Conservation (phyloP, 2,888 invertebrate species). For the Temnothorax unifasciatus region DNA sequence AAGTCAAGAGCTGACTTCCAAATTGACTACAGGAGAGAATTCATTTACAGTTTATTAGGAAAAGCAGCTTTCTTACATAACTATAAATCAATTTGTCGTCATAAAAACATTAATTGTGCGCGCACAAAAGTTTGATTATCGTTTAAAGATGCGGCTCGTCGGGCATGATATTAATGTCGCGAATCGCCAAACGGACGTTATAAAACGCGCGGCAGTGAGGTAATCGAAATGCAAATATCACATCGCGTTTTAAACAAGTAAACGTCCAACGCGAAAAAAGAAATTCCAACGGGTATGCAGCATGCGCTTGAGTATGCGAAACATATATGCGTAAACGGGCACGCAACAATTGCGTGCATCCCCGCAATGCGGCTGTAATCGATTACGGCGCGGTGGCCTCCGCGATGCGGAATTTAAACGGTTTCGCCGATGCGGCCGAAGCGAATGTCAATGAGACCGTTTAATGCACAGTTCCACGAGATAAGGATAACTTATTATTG, state of each 20-base stretch:
- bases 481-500: conserved; percentile 43
- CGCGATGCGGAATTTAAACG: conserved; percentile 58
- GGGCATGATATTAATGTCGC: not conserved
- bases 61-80: not conserved
- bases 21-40: not conserved
- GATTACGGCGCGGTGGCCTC: conserved; percentile 62
- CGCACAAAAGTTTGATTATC: conserved; percentile 13
- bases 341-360: conserved; percentile 67
- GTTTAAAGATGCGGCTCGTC: not conserved
- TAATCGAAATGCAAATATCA: conserved; percentile 36
- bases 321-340: conserved; percentile 38
- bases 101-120: conserved; percentile 14
- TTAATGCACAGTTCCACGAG: conserved; percentile 16
- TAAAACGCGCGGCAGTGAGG: not conserved
- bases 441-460: conserved; percentile 45
- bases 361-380: conserved; percentile 48
- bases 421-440: conserved; percentile 28
- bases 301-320: conserved; percentile 14
- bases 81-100: not conserved
- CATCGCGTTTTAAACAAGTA: conserved; percentile 5
- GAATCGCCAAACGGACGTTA: not conserved
- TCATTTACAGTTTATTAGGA: not conserved
- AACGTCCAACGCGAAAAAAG: conserved; percentile 1
- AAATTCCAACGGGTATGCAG: not conserved
- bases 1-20: not conserved